Base-by-base conservation (phyloP, 92 coral and sea anemone genomes). In the Palythoa heliodiscus region DNA sequence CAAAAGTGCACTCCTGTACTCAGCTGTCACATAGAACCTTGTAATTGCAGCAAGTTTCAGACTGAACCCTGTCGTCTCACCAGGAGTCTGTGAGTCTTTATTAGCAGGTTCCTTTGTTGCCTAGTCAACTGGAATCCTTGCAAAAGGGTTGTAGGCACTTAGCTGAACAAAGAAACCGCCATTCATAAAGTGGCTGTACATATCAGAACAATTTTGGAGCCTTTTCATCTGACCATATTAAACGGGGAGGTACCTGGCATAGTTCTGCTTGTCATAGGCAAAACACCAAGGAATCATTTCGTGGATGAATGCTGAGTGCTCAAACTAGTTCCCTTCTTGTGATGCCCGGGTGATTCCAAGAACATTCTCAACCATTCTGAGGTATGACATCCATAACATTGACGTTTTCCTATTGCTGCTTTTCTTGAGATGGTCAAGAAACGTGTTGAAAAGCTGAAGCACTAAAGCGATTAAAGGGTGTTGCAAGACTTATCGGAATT, bases 71-170 rank as follows among this genome's bases (percentile, higher is more conserved):
- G n/a, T n/a, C n/a, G n/a, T n/a, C n/a, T n/a, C n/a, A n/a, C n/a
- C n/a, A n/a, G n/a, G 86, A 19, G 87, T 91, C 71, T 91, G 89
- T 12, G 91, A 73, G 87, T 76, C 94, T 74, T 88, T 91, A 58
- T 91, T 91, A 25, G 82, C 89, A 22, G 94, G 88, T 37, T 91
- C 88, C 73, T 88, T 91, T 75, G 89, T 85, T 40, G 91, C 73
- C 74, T 91, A 88, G 74, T 91, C 94, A 13, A 86, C 89, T 9
- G 94, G 91, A 71, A 88, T 81, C 53, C 84, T 78, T 17, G 87
- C 91, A 72, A 87, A 88, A 20, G 88, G 14, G n/a, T n/a, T n/a
- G n/a, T n/a, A n/a, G n/a, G n/a, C n/a, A n/a, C n/a, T n/a, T n/a
- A n/a, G n/a, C n/a, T 87, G 87, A 37, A 87, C 90, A 40, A 90